A percentile compares a stretch with the other conserved stretches of the same genome.
These are phyloP conservation scores for Choristoneura fumiferana DNA, from an alignment of 1,140 invertebrate genomes.

Conservation along the genomic window DNA sequence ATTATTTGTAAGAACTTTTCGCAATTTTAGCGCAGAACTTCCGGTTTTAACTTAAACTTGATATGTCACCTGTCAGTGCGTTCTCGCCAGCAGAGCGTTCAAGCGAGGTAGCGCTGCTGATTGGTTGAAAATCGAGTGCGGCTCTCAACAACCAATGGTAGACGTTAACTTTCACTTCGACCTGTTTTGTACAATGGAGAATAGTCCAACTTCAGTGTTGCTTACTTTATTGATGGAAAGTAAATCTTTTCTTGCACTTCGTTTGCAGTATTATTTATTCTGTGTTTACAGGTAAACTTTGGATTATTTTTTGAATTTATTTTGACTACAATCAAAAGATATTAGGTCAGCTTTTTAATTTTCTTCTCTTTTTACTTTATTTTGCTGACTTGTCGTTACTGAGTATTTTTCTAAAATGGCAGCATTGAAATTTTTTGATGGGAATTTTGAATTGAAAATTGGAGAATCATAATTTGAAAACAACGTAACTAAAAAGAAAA, in stretches of 20 bases:
- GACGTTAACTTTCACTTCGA: not conserved
- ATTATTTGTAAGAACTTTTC: slow-evolving; percentile 31
- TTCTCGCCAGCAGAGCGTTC: not conserved
- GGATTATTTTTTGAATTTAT: too few relatives aligned
- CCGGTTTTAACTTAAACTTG: slow-evolving; percentile 30
- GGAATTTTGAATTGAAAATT: too few relatives aligned
- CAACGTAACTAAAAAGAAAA: too few relatives aligned
- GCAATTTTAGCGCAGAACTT: slow-evolving; percentile 26
- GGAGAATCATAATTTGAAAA: too few relatives aligned
- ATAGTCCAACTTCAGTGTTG: slow-evolving; percentile 1
- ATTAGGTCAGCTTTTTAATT: too few relatives aligned
- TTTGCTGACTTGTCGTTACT: too few relatives aligned
- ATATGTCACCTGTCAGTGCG: slow-evolving; percentile 28
- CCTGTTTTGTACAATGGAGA: not conserved
- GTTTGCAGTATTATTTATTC: not conserved
- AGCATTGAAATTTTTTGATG: too few relatives aligned
- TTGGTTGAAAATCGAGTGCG: slow-evolving; percentile 21
- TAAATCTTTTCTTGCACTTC: not conserved
- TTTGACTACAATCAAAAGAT: too few relatives aligned
- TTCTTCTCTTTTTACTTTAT: too few relatives aligned
- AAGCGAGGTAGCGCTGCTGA: slow-evolving; percentile 24
- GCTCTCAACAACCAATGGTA: not conserved
- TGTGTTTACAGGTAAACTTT: too few relatives aligned
- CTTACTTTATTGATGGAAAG: not conserved
- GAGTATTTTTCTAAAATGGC: too few relatives aligned